Base-by-base conservation (phyloP, 2,888 invertebrate species). In the Mellilla xanthometata region DNA sequence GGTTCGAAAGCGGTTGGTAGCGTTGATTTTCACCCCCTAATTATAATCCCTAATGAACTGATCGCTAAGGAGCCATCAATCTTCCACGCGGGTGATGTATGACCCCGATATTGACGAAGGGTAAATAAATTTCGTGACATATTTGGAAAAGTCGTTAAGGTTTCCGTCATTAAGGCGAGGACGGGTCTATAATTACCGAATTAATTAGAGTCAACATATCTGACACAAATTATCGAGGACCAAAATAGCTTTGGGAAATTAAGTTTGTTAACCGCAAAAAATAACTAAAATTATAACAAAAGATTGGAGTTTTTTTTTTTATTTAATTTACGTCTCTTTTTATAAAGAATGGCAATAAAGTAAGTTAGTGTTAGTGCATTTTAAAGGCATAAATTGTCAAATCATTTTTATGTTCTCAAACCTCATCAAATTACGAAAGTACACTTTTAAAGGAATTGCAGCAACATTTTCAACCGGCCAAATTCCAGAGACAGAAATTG, bases 1-100 rank as follows among this genome's bases (percentile, higher is more conserved):
- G n/a, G n/a, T n/a, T n/a, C n/a, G n/a, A n/a, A n/a, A n/a, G n/a
- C n/a, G n/a, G n/a, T n/a, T n/a, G n/a, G n/a, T n/a, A n/a, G 12
- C 12, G 33, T 34, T 34, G 34, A 8, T 23, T 36, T 9, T 13
- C 10, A 32, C 7, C 12, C 11, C 33, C 11, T 70, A 73, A 71
- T 73, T 65, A 72, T 60, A 52, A 59, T 60, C 64, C 64, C 59
- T 73, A 76, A 79, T 78, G 72, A 77, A 70, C 68, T 71, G 69
- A 75, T 80, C 76, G 72, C 72, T 64, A 67, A 71, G 62, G 64
- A 52, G 63, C 57, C 69, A 80, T 80, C 74, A 80, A 79, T 81
- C 79, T 75, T 68, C 41, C 49, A 41, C 50, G 52, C 68, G 66
- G 52, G 63, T 76, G 76, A 79, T 76, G 63, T 71, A 76, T 73